These are phyloP conservation scores for Phalloptychus januarius DNA, from an alignment of 2,797 vertebrate genomes.

Conservation along the genomic window DNA sequence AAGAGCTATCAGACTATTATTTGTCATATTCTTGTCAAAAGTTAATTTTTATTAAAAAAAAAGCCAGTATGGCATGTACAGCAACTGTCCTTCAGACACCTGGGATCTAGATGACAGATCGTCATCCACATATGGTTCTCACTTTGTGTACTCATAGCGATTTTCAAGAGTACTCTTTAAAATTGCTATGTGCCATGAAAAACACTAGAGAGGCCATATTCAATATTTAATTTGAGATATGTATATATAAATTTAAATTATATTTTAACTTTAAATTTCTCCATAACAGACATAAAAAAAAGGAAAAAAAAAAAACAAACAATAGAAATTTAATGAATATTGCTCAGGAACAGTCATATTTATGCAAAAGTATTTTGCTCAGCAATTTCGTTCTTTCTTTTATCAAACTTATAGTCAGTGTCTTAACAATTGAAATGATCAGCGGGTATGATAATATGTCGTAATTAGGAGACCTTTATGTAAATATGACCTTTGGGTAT, in stretches of 20 bases:
- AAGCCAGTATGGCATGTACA: neutral
- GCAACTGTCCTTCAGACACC: neutral
- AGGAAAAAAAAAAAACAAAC: neutral
- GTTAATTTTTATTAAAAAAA: neutral
- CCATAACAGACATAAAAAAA: slow-evolving; percentile 26
- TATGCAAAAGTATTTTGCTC: neutral
- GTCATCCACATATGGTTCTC: neutral
- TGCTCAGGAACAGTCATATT: neutral
- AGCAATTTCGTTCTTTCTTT: neutral
- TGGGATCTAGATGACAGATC: neutral
- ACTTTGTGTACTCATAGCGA: neutral
- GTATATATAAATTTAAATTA: neutral
- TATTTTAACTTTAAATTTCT: slow-evolving; percentile 12
- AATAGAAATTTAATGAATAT: neutral
- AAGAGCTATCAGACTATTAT: neutral
- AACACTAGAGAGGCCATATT: neutral
- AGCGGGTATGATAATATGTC: slow-evolving; percentile 48
- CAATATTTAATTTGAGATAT: neutral
- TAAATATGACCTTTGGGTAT: slow-evolving; percentile 62
- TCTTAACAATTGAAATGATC: slow-evolving; percentile 31
- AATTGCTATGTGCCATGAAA: neutral
- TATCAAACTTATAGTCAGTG: neutral
- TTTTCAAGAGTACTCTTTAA: neutral
- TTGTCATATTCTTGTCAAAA: neutral
- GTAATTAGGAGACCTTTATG: slow-evolving; percentile 46